phyloP scores from a whole-genome alignment of 1,140 invertebrate genomes.

The Pseudomyrmex concolor region DNA sequence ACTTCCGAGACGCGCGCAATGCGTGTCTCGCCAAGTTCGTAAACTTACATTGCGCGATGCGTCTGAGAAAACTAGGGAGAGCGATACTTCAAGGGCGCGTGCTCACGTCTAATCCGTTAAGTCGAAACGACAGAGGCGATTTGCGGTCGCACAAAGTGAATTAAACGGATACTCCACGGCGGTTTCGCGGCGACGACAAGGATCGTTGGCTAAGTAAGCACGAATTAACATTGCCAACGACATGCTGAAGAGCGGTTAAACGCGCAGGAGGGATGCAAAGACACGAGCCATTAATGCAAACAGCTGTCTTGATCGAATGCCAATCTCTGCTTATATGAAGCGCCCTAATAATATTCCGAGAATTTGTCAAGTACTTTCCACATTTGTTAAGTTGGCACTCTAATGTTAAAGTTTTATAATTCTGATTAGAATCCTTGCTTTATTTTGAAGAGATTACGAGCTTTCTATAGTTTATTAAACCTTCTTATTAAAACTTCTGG shows the following conservation, averaged over 20 bases:
- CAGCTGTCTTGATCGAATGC: conserved; percentile 33
- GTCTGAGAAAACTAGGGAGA: not conserved
- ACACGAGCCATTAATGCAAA: not conserved
- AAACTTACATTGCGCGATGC: not conserved
- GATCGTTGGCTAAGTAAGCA: conserved; percentile 34
- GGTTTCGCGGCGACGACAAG: conserved; percentile 15
- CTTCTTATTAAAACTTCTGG: too few relatives aligned
- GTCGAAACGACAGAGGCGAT: not conserved
- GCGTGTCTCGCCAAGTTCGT: not conserved
- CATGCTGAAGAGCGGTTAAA: conserved; percentile 36
- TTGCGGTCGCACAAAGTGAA: conserved; percentile 47
- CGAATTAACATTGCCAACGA: conserved; percentile 45
- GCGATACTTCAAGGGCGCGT: not conserved
- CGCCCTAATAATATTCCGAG: conserved; percentile 23
- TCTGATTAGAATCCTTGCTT: too few relatives aligned
- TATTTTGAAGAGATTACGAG: too few relatives aligned
- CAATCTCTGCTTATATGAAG: conserved; percentile 11
- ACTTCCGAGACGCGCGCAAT: conserved; percentile 23
- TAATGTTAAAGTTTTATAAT: too few relatives aligned
- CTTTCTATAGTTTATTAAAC: too few relatives aligned
- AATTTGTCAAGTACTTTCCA: conserved; percentile 8
- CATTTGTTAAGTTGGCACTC: too few relatives aligned
- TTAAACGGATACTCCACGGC: conserved; percentile 43
- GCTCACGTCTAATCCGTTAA: not conserved
- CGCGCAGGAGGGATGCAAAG: not conserved